These are phyloP conservation scores for Oreochromis niloticus DNA, from an alignment of 2,113 vertebrate species.

Conservation along the genomic window DNA sequence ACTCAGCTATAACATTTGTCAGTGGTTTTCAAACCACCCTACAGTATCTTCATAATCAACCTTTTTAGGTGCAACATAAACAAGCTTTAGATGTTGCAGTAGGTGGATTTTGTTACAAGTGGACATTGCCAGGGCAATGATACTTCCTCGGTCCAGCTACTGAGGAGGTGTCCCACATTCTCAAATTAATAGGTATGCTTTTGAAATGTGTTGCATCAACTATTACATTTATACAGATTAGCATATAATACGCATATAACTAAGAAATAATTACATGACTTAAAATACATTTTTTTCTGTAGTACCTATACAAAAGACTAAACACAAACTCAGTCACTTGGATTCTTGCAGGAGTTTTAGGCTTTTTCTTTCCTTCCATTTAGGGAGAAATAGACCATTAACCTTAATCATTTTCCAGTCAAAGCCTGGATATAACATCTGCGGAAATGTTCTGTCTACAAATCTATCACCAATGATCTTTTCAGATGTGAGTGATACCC, in stretches of 20 bases:
- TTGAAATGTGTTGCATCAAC: background rate
- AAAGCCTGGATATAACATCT: constrained; percentile 42
- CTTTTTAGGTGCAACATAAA: background rate
- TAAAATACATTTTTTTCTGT: background rate
- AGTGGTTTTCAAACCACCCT: background rate
- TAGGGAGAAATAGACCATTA: background rate
- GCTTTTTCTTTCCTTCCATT: constrained; percentile 25
- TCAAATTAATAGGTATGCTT: background rate
- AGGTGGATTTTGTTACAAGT: background rate
- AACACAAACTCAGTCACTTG: background rate
- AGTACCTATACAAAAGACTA: background rate
- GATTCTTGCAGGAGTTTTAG: background rate
- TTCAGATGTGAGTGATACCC: constrained; percentile 46
- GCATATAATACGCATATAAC: background rate
- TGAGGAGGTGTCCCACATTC: background rate
- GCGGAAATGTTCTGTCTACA: constrained; percentile 41
- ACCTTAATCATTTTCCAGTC: constrained; percentile 59
- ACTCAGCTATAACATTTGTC: background rate
- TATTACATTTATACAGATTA: background rate
- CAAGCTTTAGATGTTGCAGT: background rate
- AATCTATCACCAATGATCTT: constrained; percentile 63
- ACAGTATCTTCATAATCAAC: background rate
- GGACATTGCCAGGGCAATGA: background rate
- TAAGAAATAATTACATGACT: background rate
- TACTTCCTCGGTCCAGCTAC: background rate